Conservation (phyloP, 1,140 invertebrate species). For the Drosophila malerkotliana region DNA sequence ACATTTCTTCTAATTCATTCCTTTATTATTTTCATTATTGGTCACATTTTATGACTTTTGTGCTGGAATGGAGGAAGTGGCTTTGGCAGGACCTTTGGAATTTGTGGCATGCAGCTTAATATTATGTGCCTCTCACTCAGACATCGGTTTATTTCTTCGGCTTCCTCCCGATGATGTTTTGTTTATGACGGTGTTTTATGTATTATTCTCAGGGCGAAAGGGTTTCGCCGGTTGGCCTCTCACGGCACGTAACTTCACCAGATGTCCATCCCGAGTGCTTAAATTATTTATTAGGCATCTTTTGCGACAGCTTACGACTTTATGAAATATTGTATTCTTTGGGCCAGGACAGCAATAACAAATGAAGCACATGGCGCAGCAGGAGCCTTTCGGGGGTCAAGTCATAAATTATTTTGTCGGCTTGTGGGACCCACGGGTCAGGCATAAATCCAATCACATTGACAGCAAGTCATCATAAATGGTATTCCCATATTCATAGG, state of each 20-base stretch:
- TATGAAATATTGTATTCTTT: slow-evolving; percentile 67
- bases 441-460: slow-evolving; percentile 62
- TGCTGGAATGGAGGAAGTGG: background rate
- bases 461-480: slow-evolving; percentile 27
- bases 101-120: slow-evolving; percentile 71
- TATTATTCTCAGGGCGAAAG: slow-evolving; percentile 64
- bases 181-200: slow-evolving; percentile 67
- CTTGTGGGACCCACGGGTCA: slow-evolving; percentile 45
- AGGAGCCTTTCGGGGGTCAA: slow-evolving; percentile 17
- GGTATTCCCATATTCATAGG: slow-evolving; percentile 36
- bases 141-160: slow-evolving; percentile 35
- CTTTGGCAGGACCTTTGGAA: slow-evolving; percentile 27
- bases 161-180: slow-evolving; percentile 32
- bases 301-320: slow-evolving; percentile 70
- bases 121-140: slow-evolving; percentile 53
- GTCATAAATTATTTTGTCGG: slow-evolving; percentile 62
- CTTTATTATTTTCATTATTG: slow-evolving; percentile 73
- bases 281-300: slow-evolving; percentile 78
- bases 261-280: slow-evolving; percentile 60
- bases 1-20: slow-evolving; percentile 53
- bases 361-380: slow-evolving; percentile 36
- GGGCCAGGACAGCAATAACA: slow-evolving; percentile 31
- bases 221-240: slow-evolving; percentile 30
- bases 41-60: slow-evolving; percentile 70
- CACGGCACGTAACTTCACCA: slow-evolving; percentile 35